Evolutionary conservation across 1,140 invertebrate genomes (phyloP), one percentile per base, ranked within the genome.

Genomic region (Drosophila littoralis): DNA sequence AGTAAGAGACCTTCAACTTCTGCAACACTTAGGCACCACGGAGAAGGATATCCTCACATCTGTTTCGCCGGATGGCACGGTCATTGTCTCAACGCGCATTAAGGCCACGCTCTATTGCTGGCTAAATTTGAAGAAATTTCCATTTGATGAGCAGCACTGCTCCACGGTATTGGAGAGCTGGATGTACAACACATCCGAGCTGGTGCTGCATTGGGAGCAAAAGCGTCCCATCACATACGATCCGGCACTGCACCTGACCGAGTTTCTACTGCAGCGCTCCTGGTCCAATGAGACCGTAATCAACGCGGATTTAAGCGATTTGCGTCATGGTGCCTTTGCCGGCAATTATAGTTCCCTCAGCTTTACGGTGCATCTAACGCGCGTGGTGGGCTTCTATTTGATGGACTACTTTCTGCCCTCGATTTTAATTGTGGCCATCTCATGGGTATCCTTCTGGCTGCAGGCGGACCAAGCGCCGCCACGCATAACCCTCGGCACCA

Each of bases 331-430:
- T 9, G 95, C 95, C 91, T 95, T 96, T 93, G 96, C 94, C 80
- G 96, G 96, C 13, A 97, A 97, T 88, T 97, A 96, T 92, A 97
- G 96, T 82, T 95, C 95, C 0, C 93, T 97, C 32, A 95, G 94
- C 42, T 96, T 97, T 75, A 95, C 95, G 6, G 97, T 97, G 70
- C 95, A 96, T 81, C 90, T 97, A 10, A 94, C 95, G 0, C 93
- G 97, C 33, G 96, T 97, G 93, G 96, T 97, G 76, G 97, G 97
- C 46, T 97, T 97, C 90, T 97, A 98, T 79, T 93, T 98, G 51
- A 97, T 98, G 95, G 97, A 98, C 76, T 98, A 97, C 84, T 98
- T 97, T 77, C 94, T 98, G 65, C 97, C 97, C 1, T 97, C 97
- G 6, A 97, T 97, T 93, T 94, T 98, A 70, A 95, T 98, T 59